A percentile compares a stretch with the other conserved stretches of the same genome.
phyloP scores from a whole-genome alignment of 2,888 invertebrate genomes.

The Melinaea marsaeus region DNA sequence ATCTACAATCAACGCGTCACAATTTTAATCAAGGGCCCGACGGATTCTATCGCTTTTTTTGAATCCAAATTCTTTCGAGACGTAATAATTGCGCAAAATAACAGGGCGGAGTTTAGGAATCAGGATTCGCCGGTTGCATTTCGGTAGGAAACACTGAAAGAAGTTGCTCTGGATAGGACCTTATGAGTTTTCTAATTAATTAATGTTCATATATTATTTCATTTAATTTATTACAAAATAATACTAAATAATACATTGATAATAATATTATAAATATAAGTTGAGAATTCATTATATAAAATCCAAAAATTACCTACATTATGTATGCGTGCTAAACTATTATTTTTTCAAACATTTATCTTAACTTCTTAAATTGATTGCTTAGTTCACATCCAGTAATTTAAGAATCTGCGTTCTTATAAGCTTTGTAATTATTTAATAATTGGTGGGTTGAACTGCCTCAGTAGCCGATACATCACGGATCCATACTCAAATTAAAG shows the following conservation, averaged over 20 bases:
- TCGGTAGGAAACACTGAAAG: constrained; percentile 36
- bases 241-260: too few species aligned
- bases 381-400: constrained; percentile 14
- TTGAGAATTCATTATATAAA: background rate
- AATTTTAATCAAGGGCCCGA: constrained; percentile 70
- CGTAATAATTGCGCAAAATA: constrained; percentile 73
- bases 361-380: constrained; percentile 6
- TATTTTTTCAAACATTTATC: background rate
- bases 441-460: constrained; percentile 61
- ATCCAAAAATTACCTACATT: background rate
- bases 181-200: background rate
- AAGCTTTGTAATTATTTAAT: constrained; percentile 68
- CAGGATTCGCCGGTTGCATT: constrained; percentile 46
- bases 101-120: constrained; percentile 48
- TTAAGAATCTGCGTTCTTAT: constrained; percentile 30
- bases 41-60: constrained; percentile 70
- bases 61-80: constrained; percentile 60
- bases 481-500: constrained; percentile 43
- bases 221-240: background rate
- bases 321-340: background rate
- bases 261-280: too few species aligned
- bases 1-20: constrained; percentile 71
- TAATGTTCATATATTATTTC: background rate
- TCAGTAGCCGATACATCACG: constrained; percentile 70
- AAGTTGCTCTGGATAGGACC: constrained; percentile 17